A percentile compares a stretch with the other conserved stretches of the same genome.
Conservation (phyloP, 2,113 vertebrate genomes). For the Onychostruthus taczanowskii region DNA sequence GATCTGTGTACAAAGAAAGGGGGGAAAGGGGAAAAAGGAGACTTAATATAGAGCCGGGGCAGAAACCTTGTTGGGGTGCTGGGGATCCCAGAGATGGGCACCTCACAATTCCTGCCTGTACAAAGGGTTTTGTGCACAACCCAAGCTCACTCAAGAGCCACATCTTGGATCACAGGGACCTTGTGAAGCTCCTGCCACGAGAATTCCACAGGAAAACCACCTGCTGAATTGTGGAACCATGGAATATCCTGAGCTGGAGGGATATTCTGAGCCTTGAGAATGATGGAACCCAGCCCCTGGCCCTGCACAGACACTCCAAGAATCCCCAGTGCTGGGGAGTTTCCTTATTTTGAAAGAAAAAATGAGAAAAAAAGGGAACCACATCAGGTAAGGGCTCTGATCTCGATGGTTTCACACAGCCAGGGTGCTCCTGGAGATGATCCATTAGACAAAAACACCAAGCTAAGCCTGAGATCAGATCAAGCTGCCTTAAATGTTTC, state of each 20-base stretch:
- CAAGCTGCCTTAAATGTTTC: neutral
- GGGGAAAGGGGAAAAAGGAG: neutral
- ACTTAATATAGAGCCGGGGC: neutral
- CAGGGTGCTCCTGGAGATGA: neutral
- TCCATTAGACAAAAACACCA: neutral
- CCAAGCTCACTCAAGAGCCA: accelerated
- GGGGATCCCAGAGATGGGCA: neutral
- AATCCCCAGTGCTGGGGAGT: neutral
- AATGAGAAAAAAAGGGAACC: neutral
- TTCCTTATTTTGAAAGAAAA: neutral
- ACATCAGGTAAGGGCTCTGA: neutral
- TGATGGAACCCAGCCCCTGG: neutral
- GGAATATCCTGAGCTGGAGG: neutral
- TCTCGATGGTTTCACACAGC: neutral
- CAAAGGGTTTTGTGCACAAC: neutral
- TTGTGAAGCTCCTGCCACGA: neutral
- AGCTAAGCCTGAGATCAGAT: neutral
- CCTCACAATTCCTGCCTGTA: accelerated
- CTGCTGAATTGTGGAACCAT: accelerated
- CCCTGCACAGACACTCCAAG: neutral
- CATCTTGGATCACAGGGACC: accelerated
- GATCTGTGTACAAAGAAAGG: neutral
- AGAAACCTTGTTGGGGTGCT: neutral
- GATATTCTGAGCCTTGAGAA: neutral
- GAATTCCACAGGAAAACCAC: accelerated